Conservation (phyloP, 2,888 invertebrate species). For the Aspidiotus rigidus region DNA sequence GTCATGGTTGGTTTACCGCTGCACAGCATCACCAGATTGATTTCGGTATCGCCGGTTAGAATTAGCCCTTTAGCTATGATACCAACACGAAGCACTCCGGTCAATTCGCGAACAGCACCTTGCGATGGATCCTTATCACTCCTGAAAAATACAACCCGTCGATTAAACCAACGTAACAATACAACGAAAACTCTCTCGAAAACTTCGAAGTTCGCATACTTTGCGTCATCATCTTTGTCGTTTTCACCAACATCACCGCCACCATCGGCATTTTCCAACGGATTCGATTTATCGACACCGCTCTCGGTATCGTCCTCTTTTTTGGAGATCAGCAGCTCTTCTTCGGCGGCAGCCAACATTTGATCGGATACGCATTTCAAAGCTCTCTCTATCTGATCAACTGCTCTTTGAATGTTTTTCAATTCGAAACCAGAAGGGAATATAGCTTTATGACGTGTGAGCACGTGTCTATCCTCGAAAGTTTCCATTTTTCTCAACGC, state of each 20-base stretch:
- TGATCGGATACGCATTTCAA: slow-evolving; percentile 83
- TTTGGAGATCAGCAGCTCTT: neutral
- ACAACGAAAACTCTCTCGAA: neutral
- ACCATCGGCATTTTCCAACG: neutral
- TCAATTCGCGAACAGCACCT: slow-evolving; percentile 46
- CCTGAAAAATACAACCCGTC: neutral
- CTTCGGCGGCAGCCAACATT: slow-evolving; percentile 47
- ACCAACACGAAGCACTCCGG: slow-evolving; percentile 95
- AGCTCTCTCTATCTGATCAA: slow-evolving; percentile 85
- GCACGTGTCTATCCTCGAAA: slow-evolving; percentile 71
- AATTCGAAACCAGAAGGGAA: slow-evolving; percentile 87
- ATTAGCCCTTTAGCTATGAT: slow-evolving; percentile 81
- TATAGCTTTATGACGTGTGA: slow-evolving; percentile 84
- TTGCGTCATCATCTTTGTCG: neutral
- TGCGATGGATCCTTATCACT: slow-evolving; percentile 3
- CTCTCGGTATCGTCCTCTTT: slow-evolving; percentile 12
- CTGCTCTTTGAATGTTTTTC: slow-evolving; percentile 80
- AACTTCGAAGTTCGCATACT: neutral
- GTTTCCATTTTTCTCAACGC: slow-evolving; percentile 17
- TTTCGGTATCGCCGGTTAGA: slow-evolving; percentile 77
- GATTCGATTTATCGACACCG: neutral
- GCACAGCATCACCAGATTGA: slow-evolving; percentile 88
- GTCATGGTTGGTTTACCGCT: slow-evolving; percentile 87
- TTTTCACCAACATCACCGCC: neutral
- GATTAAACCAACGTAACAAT: neutral